Base-by-base conservation (phyloP, 2,888 invertebrate species). In the Drosophila kanekoi region DNA sequence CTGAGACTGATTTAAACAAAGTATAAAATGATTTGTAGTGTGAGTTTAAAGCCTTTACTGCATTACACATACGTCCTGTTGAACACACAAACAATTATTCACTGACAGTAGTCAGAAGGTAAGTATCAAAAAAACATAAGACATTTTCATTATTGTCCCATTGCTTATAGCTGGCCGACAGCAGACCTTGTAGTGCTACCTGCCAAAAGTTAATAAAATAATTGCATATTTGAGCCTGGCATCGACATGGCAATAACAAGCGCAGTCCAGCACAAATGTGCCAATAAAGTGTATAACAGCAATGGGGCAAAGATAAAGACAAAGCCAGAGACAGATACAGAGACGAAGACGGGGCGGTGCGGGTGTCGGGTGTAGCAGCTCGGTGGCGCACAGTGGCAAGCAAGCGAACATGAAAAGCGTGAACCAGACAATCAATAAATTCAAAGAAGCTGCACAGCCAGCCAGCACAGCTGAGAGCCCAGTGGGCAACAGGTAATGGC, bases 341-440 rank as follows among this genome's bases (percentile, higher is more conserved):
- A 9, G 38, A 10, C n/a, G 38, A 28, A 43, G 48, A 16, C n/a
- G 38, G 18, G 14, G 32, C 43, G 47, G 3, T 45, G 53, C 51
- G 23, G 43, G n/a, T n/a, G n/a, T 33, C 13, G 2, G 1, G 6
- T 6, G 18, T n/a, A n/a, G 53, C 3, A 14, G 37, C 28, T 28
- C 28, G 28, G 8, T 28, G 28, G 28, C 8, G 37, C 47, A 47
- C 23, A 60, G 44, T 28, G 13, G 28, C 48, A 68, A 62, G 44
- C 47, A 53, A 44, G 44, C 20, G 56, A 76, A 81, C 79, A 79
- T 72, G 82, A 69, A 81, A 83, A 85, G 85, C 85, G 87, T 87
- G 87, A 81, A 77, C 56, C 63, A 67, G 72, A 69, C 60, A 67
- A 77, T 80, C 87, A 80, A 87, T 81, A 70, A 75, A 73, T 65